Conservation (phyloP, 2,113 vertebrate species). For the Microcebus tavaratra region DNA sequence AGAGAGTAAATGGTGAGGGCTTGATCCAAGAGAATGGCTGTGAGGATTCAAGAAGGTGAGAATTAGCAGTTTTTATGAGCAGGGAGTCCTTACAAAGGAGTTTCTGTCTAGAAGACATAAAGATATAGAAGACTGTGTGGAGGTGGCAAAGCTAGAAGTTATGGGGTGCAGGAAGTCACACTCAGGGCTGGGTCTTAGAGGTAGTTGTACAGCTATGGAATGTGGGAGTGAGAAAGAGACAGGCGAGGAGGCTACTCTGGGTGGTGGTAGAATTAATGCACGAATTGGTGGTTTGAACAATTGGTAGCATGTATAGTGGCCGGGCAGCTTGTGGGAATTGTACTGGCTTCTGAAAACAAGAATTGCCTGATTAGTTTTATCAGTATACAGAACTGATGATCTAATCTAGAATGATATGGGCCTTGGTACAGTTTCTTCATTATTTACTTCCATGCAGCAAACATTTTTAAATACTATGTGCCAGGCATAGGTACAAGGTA, state of each 20-base stretch:
- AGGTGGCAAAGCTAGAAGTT: not conserved
- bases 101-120: not conserved
- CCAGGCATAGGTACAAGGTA: not conserved
- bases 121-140: not conserved
- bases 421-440: not conserved
- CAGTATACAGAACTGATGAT: not conserved
- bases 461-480: not conserved
- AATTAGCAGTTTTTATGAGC: not conserved
- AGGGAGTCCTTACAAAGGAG: not conserved
- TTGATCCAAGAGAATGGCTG: not conserved
- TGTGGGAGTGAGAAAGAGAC: not conserved
- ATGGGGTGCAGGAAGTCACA: not conserved
- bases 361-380: not conserved
- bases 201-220: not conserved
- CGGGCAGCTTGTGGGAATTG: not conserved
- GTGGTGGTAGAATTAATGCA: not conserved
- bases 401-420: not conserved
- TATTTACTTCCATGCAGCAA: constrained; percentile 13
- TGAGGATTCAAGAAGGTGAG: not conserved
- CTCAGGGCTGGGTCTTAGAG: not conserved
- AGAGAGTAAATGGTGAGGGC: not conserved
- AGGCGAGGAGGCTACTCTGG: not conserved
- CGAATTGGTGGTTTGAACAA: not conserved
- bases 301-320: not conserved
- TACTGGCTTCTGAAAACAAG: not conserved